phyloP scores from a whole-genome alignment of 2,888 invertebrate genomes.

The Volucella inflata region DNA sequence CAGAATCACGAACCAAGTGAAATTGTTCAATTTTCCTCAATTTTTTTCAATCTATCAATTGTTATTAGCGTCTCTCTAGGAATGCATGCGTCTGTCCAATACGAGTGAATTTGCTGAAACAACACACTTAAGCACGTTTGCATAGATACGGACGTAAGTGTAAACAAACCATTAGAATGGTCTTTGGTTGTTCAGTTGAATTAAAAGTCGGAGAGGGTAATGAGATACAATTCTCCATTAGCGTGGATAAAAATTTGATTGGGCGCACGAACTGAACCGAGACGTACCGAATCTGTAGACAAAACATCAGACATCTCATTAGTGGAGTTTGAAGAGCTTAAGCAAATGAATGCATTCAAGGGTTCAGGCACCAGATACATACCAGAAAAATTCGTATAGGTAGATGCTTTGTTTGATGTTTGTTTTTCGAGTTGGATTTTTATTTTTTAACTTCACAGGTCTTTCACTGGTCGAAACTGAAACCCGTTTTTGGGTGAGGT shows the following conservation, averaged over 20 bases:
- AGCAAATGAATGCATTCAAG: conserved; percentile 21
- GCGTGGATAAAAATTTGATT: conserved; percentile 16
- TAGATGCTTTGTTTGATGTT: conserved; percentile 28
- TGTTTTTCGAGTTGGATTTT: conserved; percentile 41
- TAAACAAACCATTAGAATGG: conserved; percentile 64
- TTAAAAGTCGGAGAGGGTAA: conserved; percentile 27
- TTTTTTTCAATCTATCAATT: conserved; percentile 31
- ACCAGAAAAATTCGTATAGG: background rate
- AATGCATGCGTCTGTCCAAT: conserved; percentile 46
- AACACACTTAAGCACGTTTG: conserved; percentile 69
- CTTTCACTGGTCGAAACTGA: conserved; percentile 41
- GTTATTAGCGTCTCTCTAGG: conserved; percentile 35
- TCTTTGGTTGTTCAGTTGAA: background rate
- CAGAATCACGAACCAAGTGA: conserved; percentile 40
- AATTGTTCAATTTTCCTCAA: conserved; percentile 1
- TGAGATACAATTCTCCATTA: conserved; percentile 41
- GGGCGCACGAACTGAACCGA: conserved; percentile 42
- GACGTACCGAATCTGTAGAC: conserved; percentile 35
- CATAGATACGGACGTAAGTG: conserved; percentile 15
- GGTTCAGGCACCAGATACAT: background rate
- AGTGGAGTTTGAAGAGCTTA: conserved; percentile 63
- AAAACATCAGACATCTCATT: conserved; percentile 73
- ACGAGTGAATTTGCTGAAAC: conserved; percentile 37
- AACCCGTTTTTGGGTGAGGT: conserved; percentile 32
- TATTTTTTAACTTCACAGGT: conserved; percentile 21